Evolutionary conservation across 2,113 vertebrate genomes (phyloP).

Genomic region (Oncorhynchus clarkii): DNA sequence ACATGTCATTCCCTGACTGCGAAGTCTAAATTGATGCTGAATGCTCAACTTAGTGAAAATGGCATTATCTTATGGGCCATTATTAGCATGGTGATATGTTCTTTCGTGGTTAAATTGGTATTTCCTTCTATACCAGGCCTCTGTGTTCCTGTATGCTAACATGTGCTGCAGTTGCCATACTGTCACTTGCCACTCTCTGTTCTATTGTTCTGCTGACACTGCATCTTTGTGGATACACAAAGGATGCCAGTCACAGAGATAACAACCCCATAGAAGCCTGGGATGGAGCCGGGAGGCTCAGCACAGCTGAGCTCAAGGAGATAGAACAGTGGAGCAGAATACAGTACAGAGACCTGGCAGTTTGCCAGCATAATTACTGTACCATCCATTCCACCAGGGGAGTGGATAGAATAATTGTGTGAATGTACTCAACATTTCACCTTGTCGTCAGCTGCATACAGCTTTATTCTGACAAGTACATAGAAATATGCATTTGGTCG

Average conservation of each 20-base stretch:
- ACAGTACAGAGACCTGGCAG: slow-evolving; percentile 30
- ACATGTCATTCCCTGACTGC: slow-evolving; percentile 46
- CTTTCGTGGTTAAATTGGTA: slow-evolving; percentile 62
- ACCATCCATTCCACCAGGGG: slow-evolving; percentile 30
- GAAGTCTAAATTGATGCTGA: slow-evolving; percentile 56
- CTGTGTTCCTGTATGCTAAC: slow-evolving; percentile 35
- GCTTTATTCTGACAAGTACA: slow-evolving; percentile 23
- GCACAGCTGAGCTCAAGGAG: slow-evolving; percentile 46
- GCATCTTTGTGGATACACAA: slow-evolving; percentile 62
- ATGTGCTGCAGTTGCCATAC: slow-evolving; percentile 32
- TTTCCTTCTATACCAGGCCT: slow-evolving; percentile 14
- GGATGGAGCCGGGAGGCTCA: slow-evolving; percentile 18
- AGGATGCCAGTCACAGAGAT: slow-evolving; percentile 57
- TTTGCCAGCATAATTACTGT: slow-evolving; percentile 57
- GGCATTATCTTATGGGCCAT: slow-evolving; percentile 56
- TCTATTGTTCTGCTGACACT: slow-evolving; percentile 61
- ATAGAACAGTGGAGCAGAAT: neutral
- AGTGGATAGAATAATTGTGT: slow-evolving; percentile 41
- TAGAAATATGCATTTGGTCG: slow-evolving; percentile 5
- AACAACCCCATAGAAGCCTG: slow-evolving; percentile 34
- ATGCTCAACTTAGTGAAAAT: slow-evolving; percentile 60
- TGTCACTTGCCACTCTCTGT: slow-evolving; percentile 27
- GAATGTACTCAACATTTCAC: slow-evolving; percentile 49
- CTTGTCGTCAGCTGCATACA: slow-evolving; percentile 44
- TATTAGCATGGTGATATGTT: slow-evolving; percentile 66